These are phyloP conservation scores for Conomelus anceps DNA, from an alignment of 2,888 invertebrate genomes.

Conservation along the genomic window DNA sequence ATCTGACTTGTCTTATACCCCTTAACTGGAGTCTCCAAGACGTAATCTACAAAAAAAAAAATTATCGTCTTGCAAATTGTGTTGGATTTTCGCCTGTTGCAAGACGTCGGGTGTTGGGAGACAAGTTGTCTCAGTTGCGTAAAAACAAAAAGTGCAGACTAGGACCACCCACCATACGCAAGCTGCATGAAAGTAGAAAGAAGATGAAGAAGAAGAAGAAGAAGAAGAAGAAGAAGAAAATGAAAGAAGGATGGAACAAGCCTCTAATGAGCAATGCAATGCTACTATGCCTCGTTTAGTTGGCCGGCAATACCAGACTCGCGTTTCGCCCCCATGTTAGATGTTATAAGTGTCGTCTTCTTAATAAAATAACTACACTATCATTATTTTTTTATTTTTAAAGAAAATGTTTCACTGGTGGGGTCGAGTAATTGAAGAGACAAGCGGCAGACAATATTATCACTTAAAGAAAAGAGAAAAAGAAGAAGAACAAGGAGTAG, in stretches of 20 bases:
- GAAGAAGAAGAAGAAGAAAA: background rate
- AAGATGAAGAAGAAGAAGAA: background rate
- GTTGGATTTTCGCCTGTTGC: background rate
- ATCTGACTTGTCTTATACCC: too few species aligned
- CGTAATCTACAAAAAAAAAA: too few species aligned
- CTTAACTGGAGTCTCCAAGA: too few species aligned
- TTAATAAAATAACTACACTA: background rate
- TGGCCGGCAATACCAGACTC: background rate
- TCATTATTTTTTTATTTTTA: background rate
- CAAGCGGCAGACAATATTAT: background rate
- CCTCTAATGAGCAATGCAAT: conserved; percentile 1
- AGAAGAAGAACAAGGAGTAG: background rate
- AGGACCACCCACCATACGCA: background rate
- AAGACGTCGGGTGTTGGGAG: background rate
- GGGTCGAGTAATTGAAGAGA: background rate
- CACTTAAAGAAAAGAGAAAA: background rate
- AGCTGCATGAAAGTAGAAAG: background rate
- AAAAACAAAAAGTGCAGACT: background rate
- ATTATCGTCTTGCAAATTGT: background rate
- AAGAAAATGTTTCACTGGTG: background rate
- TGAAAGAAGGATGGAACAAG: background rate
- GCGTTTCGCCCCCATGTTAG: background rate
- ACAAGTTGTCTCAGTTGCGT: background rate
- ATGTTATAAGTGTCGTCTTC: conserved; percentile 1
- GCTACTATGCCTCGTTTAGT: background rate